Conservation (phyloP, 2,888 invertebrate species). For the Pachymerium ferrugineum region DNA sequence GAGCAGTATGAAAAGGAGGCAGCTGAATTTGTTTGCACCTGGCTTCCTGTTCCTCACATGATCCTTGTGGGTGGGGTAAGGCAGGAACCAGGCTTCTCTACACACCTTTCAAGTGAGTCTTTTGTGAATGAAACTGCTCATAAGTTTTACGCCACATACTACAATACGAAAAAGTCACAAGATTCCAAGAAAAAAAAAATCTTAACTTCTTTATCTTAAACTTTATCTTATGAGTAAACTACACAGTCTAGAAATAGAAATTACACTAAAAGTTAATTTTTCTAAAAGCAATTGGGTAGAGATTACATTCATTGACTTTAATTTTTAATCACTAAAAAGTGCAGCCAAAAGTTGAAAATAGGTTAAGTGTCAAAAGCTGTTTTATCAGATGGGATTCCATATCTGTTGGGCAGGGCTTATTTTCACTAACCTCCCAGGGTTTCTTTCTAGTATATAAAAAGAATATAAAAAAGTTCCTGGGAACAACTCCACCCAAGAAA, state of each 20-base stretch:
- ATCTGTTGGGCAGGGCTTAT: neutral
- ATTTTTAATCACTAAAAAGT: neutral
- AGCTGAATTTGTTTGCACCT: conserved; percentile 13
- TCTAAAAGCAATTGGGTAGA: neutral
- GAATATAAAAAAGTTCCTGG: neutral
- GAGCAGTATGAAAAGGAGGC: conserved; percentile 7
- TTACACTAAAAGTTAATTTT: too few species aligned
- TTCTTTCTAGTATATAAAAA: neutral
- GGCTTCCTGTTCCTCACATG: conserved; percentile 6
- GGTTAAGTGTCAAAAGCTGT: conserved; percentile 13
- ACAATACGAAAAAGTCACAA: too few species aligned
- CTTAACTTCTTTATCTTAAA: too few species aligned
- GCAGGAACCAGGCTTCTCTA: conserved; percentile 13
- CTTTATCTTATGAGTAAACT: too few species aligned
- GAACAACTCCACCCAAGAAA: conserved; percentile 3
- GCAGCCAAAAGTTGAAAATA: neutral
- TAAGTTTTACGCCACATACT: too few species aligned
- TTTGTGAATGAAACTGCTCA: conserved; percentile 1
- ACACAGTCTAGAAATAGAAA: too few species aligned
- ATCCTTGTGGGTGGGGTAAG: neutral
- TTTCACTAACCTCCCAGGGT: neutral
- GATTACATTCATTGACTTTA: neutral
- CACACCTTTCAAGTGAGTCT: neutral
- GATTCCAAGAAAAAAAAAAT: too few species aligned
- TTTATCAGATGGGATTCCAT: neutral